Conservation (phyloP, 2,888 invertebrate species). For the Mimas tiliae region DNA sequence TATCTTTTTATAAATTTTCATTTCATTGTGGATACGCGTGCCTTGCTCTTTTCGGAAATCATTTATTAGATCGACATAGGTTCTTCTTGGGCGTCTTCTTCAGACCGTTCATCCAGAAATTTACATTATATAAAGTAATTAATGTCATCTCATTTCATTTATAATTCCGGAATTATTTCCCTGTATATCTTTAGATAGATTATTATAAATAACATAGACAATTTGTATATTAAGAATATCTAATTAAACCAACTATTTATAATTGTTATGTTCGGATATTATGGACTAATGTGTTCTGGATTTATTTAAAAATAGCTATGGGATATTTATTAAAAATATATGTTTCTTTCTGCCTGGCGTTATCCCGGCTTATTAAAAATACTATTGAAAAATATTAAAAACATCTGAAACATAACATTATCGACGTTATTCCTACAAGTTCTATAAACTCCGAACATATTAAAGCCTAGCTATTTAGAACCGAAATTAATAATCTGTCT, state of each 20-base stretch:
- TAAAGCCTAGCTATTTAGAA: neutral
- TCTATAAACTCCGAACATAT: neutral
- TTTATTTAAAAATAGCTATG: neutral
- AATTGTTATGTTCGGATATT: constrained; percentile 11
- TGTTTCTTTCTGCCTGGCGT: no score
- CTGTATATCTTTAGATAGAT: constrained; percentile 15
- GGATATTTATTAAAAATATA: neutral
- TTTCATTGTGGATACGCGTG: no score
- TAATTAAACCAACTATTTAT: neutral
- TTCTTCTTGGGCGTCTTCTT: no score
- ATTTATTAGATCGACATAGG: no score
- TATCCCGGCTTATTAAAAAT: neutral
- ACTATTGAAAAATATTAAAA: neutral
- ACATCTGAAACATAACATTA: neutral
- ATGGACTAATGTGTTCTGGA: neutral
- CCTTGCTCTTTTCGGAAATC: no score
- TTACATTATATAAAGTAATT: neutral
- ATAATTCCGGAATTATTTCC: constrained; percentile 5
- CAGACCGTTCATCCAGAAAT: no score
- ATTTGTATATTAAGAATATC: neutral
- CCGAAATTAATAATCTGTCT: no score
- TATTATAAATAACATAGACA: neutral
- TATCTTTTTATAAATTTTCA: no score
- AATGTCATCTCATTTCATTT: neutral
- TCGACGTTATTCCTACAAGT: neutral